Conservation (phyloP, 2,797 vertebrate genomes). For the Lerista edwardsae region DNA sequence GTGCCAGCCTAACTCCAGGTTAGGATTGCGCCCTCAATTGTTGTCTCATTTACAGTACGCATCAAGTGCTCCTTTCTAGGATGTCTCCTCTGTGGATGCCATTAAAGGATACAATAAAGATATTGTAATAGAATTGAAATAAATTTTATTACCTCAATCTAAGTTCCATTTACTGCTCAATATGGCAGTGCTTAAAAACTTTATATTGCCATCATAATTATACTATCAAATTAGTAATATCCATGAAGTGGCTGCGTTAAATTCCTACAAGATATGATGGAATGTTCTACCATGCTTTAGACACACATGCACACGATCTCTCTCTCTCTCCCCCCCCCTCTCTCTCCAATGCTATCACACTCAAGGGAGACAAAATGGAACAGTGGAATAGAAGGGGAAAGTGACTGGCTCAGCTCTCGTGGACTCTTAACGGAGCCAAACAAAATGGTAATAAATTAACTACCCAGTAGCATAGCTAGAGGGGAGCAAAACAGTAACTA, state of each 20-base stretch:
- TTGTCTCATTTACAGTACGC: slow-evolving; percentile 30
- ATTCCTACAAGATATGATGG: slow-evolving; percentile 47
- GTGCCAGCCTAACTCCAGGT: no score
- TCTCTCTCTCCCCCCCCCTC: no score
- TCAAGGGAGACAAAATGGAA: not conserved
- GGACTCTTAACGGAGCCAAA: no score
- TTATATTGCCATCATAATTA: slow-evolving; percentile 75
- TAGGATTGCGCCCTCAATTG: slow-evolving; percentile 18
- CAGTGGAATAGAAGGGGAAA: not conserved
- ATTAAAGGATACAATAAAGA: slow-evolving; percentile 72
- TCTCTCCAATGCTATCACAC: not conserved
- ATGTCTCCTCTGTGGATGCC: slow-evolving; percentile 64
- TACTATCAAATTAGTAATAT: slow-evolving; percentile 77
- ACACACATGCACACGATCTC: not conserved
- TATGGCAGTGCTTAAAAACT: slow-evolving; percentile 75
- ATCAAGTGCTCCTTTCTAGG: slow-evolving; percentile 39
- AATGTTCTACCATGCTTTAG: slow-evolving; percentile 60
- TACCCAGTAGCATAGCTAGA: no score
- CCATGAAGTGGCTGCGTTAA: slow-evolving; percentile 71
- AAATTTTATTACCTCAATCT: slow-evolving; percentile 75
- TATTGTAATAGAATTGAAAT: slow-evolving; percentile 75
- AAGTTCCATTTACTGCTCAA: slow-evolving; percentile 72
- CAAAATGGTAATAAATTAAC: no score
- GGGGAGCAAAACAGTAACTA: no score
- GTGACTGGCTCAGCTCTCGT: not conserved